These are phyloP conservation scores for Heliconius himera DNA, from an alignment of 1,140 invertebrate species.

Conservation along the genomic window DNA sequence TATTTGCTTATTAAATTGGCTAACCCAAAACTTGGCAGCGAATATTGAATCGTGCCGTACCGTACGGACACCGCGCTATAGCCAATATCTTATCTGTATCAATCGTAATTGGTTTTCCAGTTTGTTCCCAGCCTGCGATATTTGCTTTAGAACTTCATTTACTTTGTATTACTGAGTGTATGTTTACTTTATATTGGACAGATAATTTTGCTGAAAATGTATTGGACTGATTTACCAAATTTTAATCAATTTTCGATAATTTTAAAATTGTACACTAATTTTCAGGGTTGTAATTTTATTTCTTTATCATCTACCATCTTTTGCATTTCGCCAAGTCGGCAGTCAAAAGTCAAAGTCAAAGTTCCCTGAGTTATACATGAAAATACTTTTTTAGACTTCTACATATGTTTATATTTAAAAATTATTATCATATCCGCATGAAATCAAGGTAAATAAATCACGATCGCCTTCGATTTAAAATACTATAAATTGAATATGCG, in stretches of 20 bases:
- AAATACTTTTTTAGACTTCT: not conserved
- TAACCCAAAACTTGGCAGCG: conserved; percentile 30
- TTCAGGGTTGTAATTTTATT: too few relatives aligned
- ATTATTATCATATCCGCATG: not conserved
- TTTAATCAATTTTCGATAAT: too few relatives aligned
- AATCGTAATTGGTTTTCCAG: conserved; percentile 39
- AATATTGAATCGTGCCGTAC: conserved; percentile 16
- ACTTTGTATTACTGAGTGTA: not conserved
- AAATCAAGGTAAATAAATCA: not conserved
- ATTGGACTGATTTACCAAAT: not conserved
- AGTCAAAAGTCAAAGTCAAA: too few relatives aligned
- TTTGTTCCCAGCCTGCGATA: conserved; percentile 27
- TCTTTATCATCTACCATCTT: too few relatives aligned
- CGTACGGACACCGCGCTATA: conserved; percentile 25
- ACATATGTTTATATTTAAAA: conserved; percentile 10
- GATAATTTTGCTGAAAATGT: not conserved
- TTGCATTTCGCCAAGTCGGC: too few relatives aligned
- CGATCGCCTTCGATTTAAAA: not conserved
- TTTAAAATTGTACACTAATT: not conserved
- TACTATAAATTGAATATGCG: not conserved
- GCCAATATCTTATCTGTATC: conserved; percentile 40
- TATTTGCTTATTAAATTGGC: conserved; percentile 30
- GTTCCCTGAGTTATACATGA: too few relatives aligned
- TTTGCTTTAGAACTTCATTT: conserved; percentile 27
- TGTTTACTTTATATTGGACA: not conserved